Base-by-base conservation (phyloP, 2,888 invertebrate species). In the Parnassius glacialis region DNA sequence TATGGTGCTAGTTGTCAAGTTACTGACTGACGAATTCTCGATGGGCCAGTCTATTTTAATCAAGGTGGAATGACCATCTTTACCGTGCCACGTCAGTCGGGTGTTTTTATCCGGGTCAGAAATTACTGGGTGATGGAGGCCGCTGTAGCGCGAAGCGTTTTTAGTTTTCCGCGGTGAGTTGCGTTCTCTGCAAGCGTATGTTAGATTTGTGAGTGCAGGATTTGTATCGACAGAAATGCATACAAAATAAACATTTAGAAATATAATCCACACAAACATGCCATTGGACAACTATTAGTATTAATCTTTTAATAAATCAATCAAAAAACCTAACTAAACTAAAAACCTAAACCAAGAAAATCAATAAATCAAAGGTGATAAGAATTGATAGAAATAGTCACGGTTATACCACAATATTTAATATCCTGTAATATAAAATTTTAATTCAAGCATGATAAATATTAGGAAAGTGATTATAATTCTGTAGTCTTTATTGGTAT, bases 31-130 rank as follows among this genome's bases (percentile, higher is more conserved):
- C 0, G 77, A 74, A 63, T 80, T 81, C 13, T 90, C 87, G 0
- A 75, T 69, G 0, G 91, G 90, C 92, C 92, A 92, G 64, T 92
- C 91, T 1, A 92, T 86, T 65, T 84, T 85, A 3, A 92, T 92
- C 0, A 92, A 67, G 0, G 92, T 92, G 0, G 92, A 89, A 74
- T 81, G 93, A 0, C 84, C 84, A 71, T 81, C 93, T 80, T 87
- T 85, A 0, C 90, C 89, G 65, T 88, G 90, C 91, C 91, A 91
- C 13, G 85, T 87, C 2, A 90, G 78, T 2, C 90, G 67, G 0
- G 76, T 66, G 64, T 74, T 75, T 64, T 73, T 9, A 34, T 73
- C 72, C 1, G 75, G 75, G 2, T 78, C 76, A 13, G 70, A 70
- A 64, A 76, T 74, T 3, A 77, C 67, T 0, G 85, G 77, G 9